Conservation (phyloP, 2,113 vertebrate genomes). For the Polypterus senegalus region DNA sequence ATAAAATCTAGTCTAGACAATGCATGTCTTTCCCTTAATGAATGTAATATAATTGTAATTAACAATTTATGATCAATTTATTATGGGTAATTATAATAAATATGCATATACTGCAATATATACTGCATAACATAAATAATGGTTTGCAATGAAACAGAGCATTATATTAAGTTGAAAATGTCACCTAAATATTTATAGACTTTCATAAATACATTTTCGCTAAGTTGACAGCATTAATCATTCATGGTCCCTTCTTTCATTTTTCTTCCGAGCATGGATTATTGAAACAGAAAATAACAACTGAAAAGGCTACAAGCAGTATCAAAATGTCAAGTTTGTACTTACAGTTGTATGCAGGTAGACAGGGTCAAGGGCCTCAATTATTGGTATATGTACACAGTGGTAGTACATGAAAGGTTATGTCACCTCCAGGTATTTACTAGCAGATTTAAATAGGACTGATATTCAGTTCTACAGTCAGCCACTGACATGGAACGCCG, state of each 20-base stretch:
- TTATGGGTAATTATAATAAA: constrained; percentile 34
- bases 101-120: too few relatives aligned
- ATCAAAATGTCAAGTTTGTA: constrained; percentile 99
- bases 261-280: constrained; percentile 88
- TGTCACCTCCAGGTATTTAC: constrained; percentile 95
- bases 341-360: constrained; percentile 85
- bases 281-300: constrained; percentile 99
- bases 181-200: constrained; percentile 96
- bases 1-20: too few relatives aligned
- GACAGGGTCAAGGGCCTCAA: constrained; percentile 99
- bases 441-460: constrained; percentile 73
- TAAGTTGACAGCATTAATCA: constrained; percentile 98
- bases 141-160: constrained; percentile 38
- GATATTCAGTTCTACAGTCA: constrained; percentile 56
- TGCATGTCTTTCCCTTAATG: too few relatives aligned
- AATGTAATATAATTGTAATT: too few relatives aligned
- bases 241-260: constrained; percentile 87
- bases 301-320: constrained; percentile 77
- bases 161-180: constrained; percentile 76
- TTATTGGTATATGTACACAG: constrained; percentile 96
- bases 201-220: constrained; percentile 93
- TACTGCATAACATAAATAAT: not conserved
- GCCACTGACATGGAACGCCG: constrained; percentile 71
- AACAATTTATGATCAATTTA: constrained; percentile 36
- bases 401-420: constrained; percentile 89